Evolutionary conservation across 2,888 invertebrate species (phyloP), one percentile per base, ranked within the genome.

Genomic region (Acronicta aceris): DNA sequence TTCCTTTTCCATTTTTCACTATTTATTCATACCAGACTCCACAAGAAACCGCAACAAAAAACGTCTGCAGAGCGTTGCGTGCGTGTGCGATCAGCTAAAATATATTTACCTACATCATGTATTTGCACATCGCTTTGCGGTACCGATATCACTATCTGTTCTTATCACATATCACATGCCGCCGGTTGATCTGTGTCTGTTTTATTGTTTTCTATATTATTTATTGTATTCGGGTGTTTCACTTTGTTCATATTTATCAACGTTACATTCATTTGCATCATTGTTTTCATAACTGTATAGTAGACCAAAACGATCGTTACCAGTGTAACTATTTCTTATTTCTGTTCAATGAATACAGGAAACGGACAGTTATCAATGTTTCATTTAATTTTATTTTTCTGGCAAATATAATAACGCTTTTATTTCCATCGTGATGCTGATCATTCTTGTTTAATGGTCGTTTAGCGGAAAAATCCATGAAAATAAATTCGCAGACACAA

Each of bases 151-250:
- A 70, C 71, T 84, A 86, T 86, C 87, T 81, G 54, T 58, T 58
- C 46, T 75, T 85, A 84, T 88, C 84, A 49, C 52, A 21, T 21
- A 21, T 21, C 21, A 21, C 21, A 21, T 21, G 43, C 68, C 71
- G 64, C 71, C 74, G 70, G 78, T 56, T 79, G 81, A 80, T 88
- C 84, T 85, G 88, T 71, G 82, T 76, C 78, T 82, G 78, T 81
- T 81, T 82, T 79, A 70, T 76, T 74, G 79, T 79, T 71, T 63
- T 62, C 59, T 68, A 64, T 77, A 65, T 62, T 62, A 55, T 67
- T 62, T 62, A 55, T 67, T 59, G 65, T 70, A 69, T 71, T 66
- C 53, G 51, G 60, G 61, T 64, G 74, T 78, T 42, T 42, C 25
- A 46, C 42, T 48, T 82, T 82, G 79, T 81, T 69, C 60, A 48